These are phyloP conservation scores for Clavelina lepadiformis DNA, from an alignment of 23 tunicate genomes.

Conservation along the genomic window DNA sequence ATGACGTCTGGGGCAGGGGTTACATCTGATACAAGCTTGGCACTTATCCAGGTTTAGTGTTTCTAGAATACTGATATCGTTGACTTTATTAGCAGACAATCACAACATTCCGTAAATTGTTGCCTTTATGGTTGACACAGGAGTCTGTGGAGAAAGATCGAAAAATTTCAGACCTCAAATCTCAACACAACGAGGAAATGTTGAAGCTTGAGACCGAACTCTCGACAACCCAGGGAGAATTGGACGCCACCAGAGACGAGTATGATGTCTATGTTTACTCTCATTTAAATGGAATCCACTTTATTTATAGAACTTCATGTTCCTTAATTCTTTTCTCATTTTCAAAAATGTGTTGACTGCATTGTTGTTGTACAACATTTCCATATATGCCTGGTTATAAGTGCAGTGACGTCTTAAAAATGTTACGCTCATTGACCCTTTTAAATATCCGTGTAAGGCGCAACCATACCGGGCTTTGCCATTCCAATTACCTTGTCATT, in stretches of 20 bases:
- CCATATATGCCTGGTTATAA: not conserved
- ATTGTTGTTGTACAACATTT: not conserved
- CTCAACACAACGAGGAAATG: conserved; percentile 56
- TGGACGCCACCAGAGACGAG: conserved; percentile 62
- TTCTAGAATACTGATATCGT: too few species aligned
- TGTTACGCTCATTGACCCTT: not conserved
- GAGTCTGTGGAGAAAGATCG: conserved; percentile 93
- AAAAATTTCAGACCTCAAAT: conserved; percentile 43
- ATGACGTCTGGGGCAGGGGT: conserved; percentile 78
- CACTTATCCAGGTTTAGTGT: conserved; percentile 83
- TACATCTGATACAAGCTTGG: conserved; percentile 63
- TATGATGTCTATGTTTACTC: too few species aligned
- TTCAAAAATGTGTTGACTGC: not conserved
- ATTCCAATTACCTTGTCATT: not conserved
- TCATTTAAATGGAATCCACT: too few species aligned
- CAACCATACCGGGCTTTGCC: not conserved
- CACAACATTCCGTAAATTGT: too few species aligned
- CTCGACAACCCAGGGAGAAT: conserved; percentile 37
- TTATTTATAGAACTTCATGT: not conserved
- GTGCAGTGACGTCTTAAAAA: not conserved
- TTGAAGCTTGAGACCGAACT: conserved; percentile 69
- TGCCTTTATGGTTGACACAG: conserved; percentile 6
- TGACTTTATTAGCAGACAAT: too few species aligned
- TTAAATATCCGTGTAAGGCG: not conserved
- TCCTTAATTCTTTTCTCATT: not conserved